Percentiles rank a stretch among this genome's conserved stretches.
These are phyloP conservation scores for Tautogolabrus adspersus DNA, from an alignment of 2,113 vertebrate genomes.

Conservation along the genomic window DNA sequence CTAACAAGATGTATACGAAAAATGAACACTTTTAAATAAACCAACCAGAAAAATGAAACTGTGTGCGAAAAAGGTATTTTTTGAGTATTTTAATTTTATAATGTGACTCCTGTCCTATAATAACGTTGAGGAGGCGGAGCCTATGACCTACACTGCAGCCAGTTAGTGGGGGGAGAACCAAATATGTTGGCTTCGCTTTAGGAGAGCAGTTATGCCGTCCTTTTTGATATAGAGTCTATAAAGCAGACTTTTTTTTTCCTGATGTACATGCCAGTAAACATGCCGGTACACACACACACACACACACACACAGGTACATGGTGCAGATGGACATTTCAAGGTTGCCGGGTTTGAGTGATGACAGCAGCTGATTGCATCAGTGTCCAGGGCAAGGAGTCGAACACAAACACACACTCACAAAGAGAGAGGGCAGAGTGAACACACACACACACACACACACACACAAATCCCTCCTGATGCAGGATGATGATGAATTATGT, in stretches of 20 bases:
- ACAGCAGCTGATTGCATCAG: conserved; percentile 69
- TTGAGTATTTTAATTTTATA: too few relatives aligned
- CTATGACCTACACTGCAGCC: too few relatives aligned
- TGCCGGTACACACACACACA: not conserved
- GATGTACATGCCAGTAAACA: not conserved
- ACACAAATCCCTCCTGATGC: conserved; percentile 43
- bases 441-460: conserved; percentile 40
- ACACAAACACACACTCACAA: conserved; percentile 23
- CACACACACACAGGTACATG: not conserved
- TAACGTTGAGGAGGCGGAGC: too few relatives aligned
- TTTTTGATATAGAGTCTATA: not conserved
- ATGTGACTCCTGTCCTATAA: too few relatives aligned
- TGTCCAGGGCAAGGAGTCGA: conserved; percentile 38
- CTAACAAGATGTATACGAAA: too few relatives aligned
- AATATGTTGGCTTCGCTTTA: too few relatives aligned
- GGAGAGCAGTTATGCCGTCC: too few relatives aligned
- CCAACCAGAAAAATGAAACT: too few relatives aligned
- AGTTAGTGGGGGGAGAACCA: too few relatives aligned
- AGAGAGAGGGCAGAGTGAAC: not conserved
- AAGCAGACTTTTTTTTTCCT: not conserved
- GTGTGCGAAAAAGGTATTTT: too few relatives aligned
- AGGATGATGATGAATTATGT: conserved; percentile 60
- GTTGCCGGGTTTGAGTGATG: conserved; percentile 64
- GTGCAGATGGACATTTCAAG: conserved; percentile 65
- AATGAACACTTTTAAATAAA: too few relatives aligned